phyloP scores from a whole-genome alignment of 1,140 invertebrate genomes.

The Harlomillsia oculata region DNA sequence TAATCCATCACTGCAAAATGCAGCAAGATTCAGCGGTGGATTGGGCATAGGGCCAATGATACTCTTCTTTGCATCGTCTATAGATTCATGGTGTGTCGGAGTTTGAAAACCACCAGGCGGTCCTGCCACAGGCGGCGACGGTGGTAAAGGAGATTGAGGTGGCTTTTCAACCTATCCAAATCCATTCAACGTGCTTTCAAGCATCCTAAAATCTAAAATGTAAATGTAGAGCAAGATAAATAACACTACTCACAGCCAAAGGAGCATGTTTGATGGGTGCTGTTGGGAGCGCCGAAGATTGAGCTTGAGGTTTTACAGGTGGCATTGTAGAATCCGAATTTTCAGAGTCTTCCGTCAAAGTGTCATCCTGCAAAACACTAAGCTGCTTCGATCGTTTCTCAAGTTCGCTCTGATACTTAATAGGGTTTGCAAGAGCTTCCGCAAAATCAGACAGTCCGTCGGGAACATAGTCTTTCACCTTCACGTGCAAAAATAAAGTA shows the following conservation, averaged over 20 bases:
- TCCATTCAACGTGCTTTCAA: neutral
- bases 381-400: conserved; percentile 87
- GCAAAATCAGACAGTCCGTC: conserved; percentile 88
- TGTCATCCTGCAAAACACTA: conserved; percentile 76
- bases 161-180: neutral
- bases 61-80: conserved; percentile 36
- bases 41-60: conserved; percentile 8
- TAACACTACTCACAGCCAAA: no score
- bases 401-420: conserved; percentile 87
- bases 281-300: no score
- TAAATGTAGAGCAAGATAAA: no score
- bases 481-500: conserved; percentile 82
- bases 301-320: no score
- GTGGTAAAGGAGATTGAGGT: neutral
- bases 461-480: conserved; percentile 95
- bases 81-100: conserved; percentile 18
- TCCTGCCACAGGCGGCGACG: conserved; percentile 1
- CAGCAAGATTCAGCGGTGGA: conserved; percentile 6
- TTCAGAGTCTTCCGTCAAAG: conserved; percentile 36
- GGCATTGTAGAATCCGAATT: conserved; percentile 23
- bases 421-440: conserved; percentile 87
- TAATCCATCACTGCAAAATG: conserved; percentile 35
- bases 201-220: no score
- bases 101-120: conserved; percentile 3
- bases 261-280: no score